These are phyloP conservation scores for Dufourea novaeangliae DNA, from an alignment of 1,140 invertebrate genomes.

Conservation along the genomic window DNA sequence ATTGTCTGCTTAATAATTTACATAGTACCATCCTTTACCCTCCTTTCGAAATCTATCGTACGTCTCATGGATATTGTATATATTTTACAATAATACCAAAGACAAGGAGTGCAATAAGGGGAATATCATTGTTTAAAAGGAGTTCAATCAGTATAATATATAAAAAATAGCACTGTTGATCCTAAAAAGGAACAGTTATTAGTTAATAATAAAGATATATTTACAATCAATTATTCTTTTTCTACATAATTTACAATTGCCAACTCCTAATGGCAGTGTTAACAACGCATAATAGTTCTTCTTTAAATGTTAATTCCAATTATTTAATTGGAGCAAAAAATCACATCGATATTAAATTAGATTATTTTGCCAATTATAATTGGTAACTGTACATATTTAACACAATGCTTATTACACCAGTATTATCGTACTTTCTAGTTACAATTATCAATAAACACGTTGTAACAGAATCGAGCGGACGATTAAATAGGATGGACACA, in stretches of 20 bases:
- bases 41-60: slow-evolving; percentile 35
- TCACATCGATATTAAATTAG: slow-evolving; percentile 72
- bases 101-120: slow-evolving; percentile 44
- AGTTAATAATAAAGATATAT: slow-evolving; percentile 81
- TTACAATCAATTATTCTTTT: slow-evolving; percentile 77
- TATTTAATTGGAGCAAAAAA: slow-evolving; percentile 63
- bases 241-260: slow-evolving; percentile 81
- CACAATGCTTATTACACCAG: slow-evolving; percentile 79
- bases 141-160: slow-evolving; percentile 59
- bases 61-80: slow-evolving; percentile 27
- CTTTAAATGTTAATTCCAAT: slow-evolving; percentile 66
- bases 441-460: slow-evolving; percentile 78
- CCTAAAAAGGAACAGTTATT: slow-evolving; percentile 71
- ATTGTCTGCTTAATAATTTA: slow-evolving; percentile 46
- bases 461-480: slow-evolving; percentile 76
- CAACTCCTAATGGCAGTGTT: slow-evolving; percentile 78
- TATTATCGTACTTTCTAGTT: slow-evolving; percentile 76
- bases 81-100: slow-evolving; percentile 39
- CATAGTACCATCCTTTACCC: slow-evolving; percentile 52
- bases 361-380: slow-evolving; percentile 78
- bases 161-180: slow-evolving; percentile 63
- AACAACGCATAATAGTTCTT: slow-evolving; percentile 72
- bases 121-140: slow-evolving; percentile 51
- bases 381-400: slow-evolving; percentile 81
- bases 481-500: slow-evolving; percentile 77